phyloP scores from a whole-genome alignment of 2,797 vertebrate genomes.

The Esox masquinongy region DNA sequence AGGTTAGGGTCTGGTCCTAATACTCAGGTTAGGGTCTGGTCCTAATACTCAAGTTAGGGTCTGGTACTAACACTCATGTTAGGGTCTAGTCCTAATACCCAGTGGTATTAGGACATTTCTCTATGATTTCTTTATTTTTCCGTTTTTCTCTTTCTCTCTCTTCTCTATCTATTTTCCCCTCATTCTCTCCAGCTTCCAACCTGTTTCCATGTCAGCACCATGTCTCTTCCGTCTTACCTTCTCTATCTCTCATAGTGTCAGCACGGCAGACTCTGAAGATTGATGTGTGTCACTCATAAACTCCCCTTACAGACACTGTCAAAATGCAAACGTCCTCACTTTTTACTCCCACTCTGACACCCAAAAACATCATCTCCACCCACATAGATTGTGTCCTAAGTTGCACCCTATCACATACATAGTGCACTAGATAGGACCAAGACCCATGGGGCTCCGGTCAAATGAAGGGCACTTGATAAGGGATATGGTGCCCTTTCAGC shows the following conservation, averaged over 20 bases:
- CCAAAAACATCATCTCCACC: slow-evolving; percentile 16
- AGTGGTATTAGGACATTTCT: too few species aligned
- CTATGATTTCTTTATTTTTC: too few species aligned
- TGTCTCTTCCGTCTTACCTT: not conserved
- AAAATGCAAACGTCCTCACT: slow-evolving; percentile 35
- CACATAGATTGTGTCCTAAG: not conserved
- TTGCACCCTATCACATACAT: not conserved
- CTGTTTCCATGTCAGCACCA: too few species aligned
- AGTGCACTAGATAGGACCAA: not conserved
- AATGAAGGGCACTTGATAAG: not conserved
- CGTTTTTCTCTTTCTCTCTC: too few species aligned
- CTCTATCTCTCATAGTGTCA: not conserved
- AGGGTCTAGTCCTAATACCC: too few species aligned
- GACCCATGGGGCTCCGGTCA: not conserved
- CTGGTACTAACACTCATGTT: too few species aligned
- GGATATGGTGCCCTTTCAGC: not conserved
- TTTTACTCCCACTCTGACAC: slow-evolving; percentile 28
- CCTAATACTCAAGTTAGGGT: too few species aligned
- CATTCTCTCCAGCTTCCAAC: too few species aligned
- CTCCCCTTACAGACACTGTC: slow-evolving; percentile 40
- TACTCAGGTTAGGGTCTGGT: too few species aligned
- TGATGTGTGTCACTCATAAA: slow-evolving; percentile 66
- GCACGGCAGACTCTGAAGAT: slow-evolving; percentile 46
- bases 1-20: too few species aligned
- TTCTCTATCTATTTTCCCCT: too few species aligned